A percentile compares a stretch with the other conserved stretches of the same genome.
phyloP scores from a whole-genome alignment of 2,888 invertebrate genomes.

The Pristionchus fissidentatus region DNA sequence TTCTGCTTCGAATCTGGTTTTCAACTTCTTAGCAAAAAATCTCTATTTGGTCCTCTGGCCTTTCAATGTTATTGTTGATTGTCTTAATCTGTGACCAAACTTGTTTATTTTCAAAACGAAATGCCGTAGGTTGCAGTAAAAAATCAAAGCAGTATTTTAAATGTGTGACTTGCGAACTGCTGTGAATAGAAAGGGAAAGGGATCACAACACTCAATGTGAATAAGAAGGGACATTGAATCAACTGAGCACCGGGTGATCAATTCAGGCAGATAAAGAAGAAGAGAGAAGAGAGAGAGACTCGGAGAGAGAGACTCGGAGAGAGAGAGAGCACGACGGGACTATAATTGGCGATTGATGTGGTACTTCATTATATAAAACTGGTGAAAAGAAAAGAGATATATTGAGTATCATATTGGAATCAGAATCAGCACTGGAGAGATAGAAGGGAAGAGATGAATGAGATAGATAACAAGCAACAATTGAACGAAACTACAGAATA shows the following conservation, averaged over 20 bases:
- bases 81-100: no score
- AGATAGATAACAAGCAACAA: no score
- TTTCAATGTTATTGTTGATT: no score
- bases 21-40: no score
- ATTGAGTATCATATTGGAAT: not conserved
- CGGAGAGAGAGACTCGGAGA: not conserved
- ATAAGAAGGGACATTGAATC: not conserved
- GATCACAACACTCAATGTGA: not conserved
- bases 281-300: not conserved
- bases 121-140: no score
- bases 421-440: not conserved
- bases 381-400: not conserved
- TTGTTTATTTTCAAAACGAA: no score
- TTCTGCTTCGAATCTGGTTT: no score
- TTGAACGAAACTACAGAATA: no score
- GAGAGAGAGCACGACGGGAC: not conserved
- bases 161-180: no score
- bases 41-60: no score
- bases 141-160: no score
- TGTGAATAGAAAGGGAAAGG: conserved; percentile 14
- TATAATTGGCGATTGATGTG: not conserved
- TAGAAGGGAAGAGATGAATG: not conserved
- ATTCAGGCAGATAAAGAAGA: conserved; percentile 1
- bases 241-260: not conserved
- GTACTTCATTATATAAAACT: not conserved